Evolutionary conservation across 2,888 invertebrate species (phyloP).

Genomic region (Pachymerium ferrugineum): DNA sequence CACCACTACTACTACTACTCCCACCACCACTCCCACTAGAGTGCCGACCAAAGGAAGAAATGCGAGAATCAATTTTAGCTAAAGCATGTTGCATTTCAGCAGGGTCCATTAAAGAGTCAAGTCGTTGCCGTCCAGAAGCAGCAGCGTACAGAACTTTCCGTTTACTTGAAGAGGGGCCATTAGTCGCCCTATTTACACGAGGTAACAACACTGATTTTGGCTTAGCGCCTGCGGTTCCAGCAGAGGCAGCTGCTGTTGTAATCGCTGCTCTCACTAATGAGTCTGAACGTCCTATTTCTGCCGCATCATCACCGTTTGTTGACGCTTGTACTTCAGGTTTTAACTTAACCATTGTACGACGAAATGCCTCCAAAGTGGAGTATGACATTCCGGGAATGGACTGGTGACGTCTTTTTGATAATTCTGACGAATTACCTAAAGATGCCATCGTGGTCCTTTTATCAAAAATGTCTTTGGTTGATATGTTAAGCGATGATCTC

Average conservation of each 20-base stretch:
- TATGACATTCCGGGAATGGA: not conserved
- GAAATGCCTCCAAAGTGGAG: conserved; percentile 4
- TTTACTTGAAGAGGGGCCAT: not conserved
- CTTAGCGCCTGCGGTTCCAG: not conserved
- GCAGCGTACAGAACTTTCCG: not conserved
- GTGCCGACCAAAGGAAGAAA: not conserved
- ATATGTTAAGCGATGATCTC: too few species aligned
- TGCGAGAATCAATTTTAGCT: conserved; percentile 34
- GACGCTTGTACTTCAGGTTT: conserved; percentile 7
- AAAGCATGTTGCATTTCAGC: conserved; percentile 32
- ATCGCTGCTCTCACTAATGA: not conserved
- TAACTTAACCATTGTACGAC: not conserved
- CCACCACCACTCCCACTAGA: not conserved
- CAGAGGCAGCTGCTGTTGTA: not conserved
- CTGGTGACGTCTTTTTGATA: not conserved
- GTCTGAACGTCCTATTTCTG: not conserved
- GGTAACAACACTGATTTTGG: not conserved
- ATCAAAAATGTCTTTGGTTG: too few species aligned
- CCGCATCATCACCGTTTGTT: not conserved
- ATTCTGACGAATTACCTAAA: too few species aligned
- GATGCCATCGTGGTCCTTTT: not conserved
- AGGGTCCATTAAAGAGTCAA: conserved; percentile 28
- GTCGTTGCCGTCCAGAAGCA: too few species aligned
- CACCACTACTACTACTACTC: not conserved
- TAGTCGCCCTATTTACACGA: not conserved